Base-by-base conservation (phyloP, 1,140 invertebrate genomes). In the Hylaeus anthracinus region DNA sequence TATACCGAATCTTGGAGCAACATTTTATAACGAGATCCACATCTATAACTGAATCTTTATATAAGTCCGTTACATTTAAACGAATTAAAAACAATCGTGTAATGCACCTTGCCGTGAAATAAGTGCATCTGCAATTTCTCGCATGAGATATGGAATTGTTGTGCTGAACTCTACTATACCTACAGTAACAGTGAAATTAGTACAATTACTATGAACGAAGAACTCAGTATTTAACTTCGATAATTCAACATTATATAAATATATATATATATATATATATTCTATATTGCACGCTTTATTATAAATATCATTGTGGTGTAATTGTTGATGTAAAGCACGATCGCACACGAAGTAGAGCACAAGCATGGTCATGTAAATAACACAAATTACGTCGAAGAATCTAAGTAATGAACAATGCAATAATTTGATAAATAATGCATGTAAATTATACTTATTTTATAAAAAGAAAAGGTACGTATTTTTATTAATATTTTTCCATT, bases 401-500 rank as follows among this genome's bases (percentile, higher is more conserved):
- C 78, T 45, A 65, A 66, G 53, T 72, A 63, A 76, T 70, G 55
- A 75, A 66, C 67, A 70, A 53, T 77, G 45, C 72, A 82, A 83
- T 2, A 76, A 86, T 53, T 80, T 61, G 72, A 60, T 74, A 67
- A 56, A 77, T 66, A 77, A 83, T 87, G 86, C 86, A 87, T 86
- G 86, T 83, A 79, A 70, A 83, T 86, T 86, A 71, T 86, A 83
- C n/a, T 79, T 82, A 58, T 78, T 72, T 83, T 78, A 61, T 66
- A 55, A 72, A 71, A 66, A 45, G 6, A 58, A 60, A 80, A 82
- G 65, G 63, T 81, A 72, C 63, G 69, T 87, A 84, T 83, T 78
- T 83, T 80, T 89, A 90, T 90, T 89, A 87, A 89, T 89, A 67
- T 85, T 77, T 86, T 88, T 88, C 75, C 82, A 90, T 92, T 93